Evolutionary conservation across 2,113 vertebrate genomes (phyloP).

Genomic region (Lutjanus erythropterus): DNA sequence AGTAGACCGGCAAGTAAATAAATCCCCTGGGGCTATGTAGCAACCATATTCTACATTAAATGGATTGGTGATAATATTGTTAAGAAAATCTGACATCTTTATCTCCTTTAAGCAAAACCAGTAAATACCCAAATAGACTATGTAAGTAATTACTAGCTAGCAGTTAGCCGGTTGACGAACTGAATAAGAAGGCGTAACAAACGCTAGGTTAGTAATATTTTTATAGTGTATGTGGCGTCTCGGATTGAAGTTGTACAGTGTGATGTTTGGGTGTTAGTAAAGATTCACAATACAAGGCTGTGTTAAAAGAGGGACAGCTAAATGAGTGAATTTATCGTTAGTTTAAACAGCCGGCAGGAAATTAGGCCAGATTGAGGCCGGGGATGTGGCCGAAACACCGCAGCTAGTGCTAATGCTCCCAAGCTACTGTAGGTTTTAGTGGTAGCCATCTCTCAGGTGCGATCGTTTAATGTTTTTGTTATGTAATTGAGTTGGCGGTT

Average conservation of each 20-base stretch:
- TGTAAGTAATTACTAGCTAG: background rate
- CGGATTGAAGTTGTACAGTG: rapidly evolving
- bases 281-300: rapidly evolving
- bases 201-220: background rate
- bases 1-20: background rate
- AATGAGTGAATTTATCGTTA: background rate
- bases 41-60: rapidly evolving
- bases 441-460: background rate
- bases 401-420: slow-evolving; percentile 9
- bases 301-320: rapidly evolving
- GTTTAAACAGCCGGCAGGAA: slow-evolving; percentile 62
- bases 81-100: rapidly evolving
- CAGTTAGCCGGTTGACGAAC: slow-evolving; percentile 22
- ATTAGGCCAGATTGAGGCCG: slow-evolving; percentile 69
- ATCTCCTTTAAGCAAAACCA: background rate
- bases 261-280: too few species aligned
- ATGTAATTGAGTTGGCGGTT: background rate
- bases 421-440: background rate
- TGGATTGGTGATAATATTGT: too few species aligned
- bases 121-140: too few species aligned
- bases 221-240: background rate
- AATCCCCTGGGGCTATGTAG: rapidly evolving
- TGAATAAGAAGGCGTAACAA: slow-evolving; percentile 9
- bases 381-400: slow-evolving; percentile 51
- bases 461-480: background rate